phyloP scores from a whole-genome alignment of 2,113 vertebrate species.

The Oceanites oceanicus region DNA sequence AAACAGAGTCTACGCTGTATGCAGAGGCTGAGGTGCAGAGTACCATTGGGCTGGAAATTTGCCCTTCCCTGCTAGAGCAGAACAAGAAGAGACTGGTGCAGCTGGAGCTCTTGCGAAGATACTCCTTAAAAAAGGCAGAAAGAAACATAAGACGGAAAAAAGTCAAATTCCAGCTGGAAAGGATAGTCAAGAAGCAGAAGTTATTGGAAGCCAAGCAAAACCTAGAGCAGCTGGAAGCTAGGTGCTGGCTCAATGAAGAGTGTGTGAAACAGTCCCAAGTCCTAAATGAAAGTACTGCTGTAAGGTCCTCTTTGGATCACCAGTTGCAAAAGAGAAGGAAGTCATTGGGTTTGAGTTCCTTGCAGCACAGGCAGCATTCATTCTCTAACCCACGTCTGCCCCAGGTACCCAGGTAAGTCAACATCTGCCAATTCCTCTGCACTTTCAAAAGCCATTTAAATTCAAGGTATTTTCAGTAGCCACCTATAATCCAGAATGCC shows the following conservation, averaged over 20 bases:
- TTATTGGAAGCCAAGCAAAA: conserved; percentile 85
- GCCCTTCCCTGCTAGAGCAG: conserved; percentile 45
- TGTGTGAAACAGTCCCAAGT: conserved; percentile 19
- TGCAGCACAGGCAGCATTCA: conserved; percentile 58
- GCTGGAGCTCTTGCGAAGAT: conserved; percentile 80
- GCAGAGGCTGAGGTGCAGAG: conserved; percentile 60
- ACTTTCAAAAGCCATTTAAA: neutral
- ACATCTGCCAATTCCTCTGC: neutral
- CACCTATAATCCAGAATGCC: neutral
- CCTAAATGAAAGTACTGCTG: neutral
- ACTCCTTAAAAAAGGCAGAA: conserved; percentile 77
- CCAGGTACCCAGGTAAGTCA: conserved; percentile 21
- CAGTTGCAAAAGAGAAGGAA: neutral
- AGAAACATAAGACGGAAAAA: conserved; percentile 77
- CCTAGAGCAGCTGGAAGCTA: conserved; percentile 80
- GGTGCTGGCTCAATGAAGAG: conserved; percentile 67
- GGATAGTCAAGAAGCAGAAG: conserved; percentile 85
- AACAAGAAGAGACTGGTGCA: conserved; percentile 81
- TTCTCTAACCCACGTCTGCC: conserved; percentile 46
- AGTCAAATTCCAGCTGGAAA: conserved; percentile 84
- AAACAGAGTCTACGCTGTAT: conserved; percentile 72
- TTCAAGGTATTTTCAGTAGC: neutral
- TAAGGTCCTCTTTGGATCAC: neutral
- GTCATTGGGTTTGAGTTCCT: neutral
- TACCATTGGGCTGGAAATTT: neutral